phyloP scores from a whole-genome alignment of 92 coral and sea anemone species.

The Blastomussa wellsi region DNA sequence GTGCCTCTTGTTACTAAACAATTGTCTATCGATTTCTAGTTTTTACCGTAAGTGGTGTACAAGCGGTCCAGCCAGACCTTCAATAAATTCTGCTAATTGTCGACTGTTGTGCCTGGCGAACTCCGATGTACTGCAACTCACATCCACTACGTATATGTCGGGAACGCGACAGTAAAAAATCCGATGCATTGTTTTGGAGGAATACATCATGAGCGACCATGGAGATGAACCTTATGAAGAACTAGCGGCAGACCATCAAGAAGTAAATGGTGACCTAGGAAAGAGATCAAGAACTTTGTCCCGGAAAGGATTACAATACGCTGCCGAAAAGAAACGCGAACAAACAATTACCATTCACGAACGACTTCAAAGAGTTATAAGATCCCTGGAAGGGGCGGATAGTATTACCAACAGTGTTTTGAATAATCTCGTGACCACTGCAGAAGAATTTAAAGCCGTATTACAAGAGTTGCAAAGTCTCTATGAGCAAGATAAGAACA shows the following conservation, averaged over 20 bases:
- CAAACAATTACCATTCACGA: slow-evolving; percentile 13
- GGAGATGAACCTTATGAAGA: background rate
- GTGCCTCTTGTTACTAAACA: background rate
- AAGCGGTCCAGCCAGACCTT: slow-evolving; percentile 15
- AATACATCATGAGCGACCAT: background rate
- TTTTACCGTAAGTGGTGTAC: slow-evolving; percentile 46
- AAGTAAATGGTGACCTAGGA: slow-evolving; percentile 11
- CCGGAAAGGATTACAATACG: slow-evolving; percentile 28
- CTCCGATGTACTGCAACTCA: background rate
- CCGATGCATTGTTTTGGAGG: no score
- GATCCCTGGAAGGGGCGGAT: slow-evolving; percentile 37
- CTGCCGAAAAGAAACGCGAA: slow-evolving; percentile 22
- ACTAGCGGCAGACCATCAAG: background rate
- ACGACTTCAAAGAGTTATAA: slow-evolving; percentile 25
- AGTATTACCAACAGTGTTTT: slow-evolving; percentile 24
- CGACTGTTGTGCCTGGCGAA: slow-evolving; percentile 14
- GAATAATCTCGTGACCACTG: slow-evolving; percentile 24
- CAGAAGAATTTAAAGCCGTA: slow-evolving; percentile 34
- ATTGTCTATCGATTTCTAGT: slow-evolving; percentile 32
- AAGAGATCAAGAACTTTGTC: slow-evolving; percentile 25
- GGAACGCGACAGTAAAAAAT: slow-evolving; percentile 52
- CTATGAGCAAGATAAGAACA: slow-evolving; percentile 40
- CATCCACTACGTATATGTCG: background rate
- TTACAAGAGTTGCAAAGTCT: slow-evolving; percentile 35
- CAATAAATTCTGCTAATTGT: background rate